These are phyloP conservation scores for Lepidocyrtoides sp. DNA, from an alignment of 2,888 invertebrate species.

Conservation along the genomic window DNA sequence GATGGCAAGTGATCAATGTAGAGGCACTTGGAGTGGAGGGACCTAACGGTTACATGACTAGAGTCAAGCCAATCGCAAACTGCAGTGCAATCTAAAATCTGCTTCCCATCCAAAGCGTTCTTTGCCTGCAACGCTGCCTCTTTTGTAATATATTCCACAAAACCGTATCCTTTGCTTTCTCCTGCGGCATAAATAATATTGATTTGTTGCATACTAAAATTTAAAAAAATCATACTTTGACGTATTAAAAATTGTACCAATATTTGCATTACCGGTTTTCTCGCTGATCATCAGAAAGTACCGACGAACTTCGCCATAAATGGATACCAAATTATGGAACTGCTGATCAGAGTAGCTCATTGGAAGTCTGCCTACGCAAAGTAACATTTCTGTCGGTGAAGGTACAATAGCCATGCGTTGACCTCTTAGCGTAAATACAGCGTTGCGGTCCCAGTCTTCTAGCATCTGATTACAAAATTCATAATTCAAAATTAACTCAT, in stretches of 20 bases:
- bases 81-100: slow-evolving; percentile 86
- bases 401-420: slow-evolving; percentile 87
- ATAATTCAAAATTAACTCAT: neutral
- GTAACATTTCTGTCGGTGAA: slow-evolving; percentile 87
- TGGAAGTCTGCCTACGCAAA: slow-evolving; percentile 88
- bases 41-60: slow-evolving; percentile 87
- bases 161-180: slow-evolving; percentile 88
- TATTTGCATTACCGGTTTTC: slow-evolving; percentile 87
- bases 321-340: slow-evolving; percentile 87
- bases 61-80: slow-evolving; percentile 88
- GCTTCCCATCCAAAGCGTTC: slow-evolving; percentile 87
- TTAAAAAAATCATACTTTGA: too few species aligned
- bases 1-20: slow-evolving; percentile 88
- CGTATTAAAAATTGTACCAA: too few species aligned
- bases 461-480: slow-evolving; percentile 85
- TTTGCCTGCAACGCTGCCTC: slow-evolving; percentile 88
- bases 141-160: slow-evolving; percentile 88
- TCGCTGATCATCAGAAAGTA: slow-evolving; percentile 88
- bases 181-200: slow-evolving; percentile 86
- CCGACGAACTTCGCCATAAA: slow-evolving; percentile 87
- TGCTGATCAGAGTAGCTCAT: slow-evolving; percentile 87
- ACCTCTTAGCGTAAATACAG: slow-evolving; percentile 86
- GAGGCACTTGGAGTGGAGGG: slow-evolving; percentile 88
- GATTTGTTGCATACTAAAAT: too few species aligned
- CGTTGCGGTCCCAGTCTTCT: slow-evolving; percentile 87